Evolutionary conservation across 2,888 invertebrate genomes (phyloP).

Genomic region (Tenthredo notha): DNA sequence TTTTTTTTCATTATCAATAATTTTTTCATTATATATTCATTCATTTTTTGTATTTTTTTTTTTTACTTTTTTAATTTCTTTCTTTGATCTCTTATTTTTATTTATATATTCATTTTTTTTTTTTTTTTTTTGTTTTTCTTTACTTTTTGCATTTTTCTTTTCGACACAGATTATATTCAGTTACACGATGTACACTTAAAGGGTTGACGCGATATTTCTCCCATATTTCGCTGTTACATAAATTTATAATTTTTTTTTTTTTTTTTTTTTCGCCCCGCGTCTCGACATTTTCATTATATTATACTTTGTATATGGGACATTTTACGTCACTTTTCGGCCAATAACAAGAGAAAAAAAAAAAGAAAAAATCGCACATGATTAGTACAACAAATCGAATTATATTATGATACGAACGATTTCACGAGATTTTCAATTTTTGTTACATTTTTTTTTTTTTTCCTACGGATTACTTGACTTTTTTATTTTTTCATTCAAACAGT

Average conservation of each 20-base stretch:
- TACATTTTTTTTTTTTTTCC: too few species aligned
- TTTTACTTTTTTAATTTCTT: conserved; percentile 54
- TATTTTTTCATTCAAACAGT: too few species aligned
- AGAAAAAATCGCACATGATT: too few species aligned
- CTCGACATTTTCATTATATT: not conserved
- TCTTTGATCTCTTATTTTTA: conserved; percentile 48
- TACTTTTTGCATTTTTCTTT: conserved; percentile 50
- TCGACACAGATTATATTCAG: conserved; percentile 65
- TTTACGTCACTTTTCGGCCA: too few species aligned
- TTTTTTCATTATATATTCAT: conserved; percentile 56
- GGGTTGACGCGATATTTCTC: conserved; percentile 50
- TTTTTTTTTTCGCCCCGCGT: not conserved
- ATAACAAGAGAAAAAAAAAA: too few species aligned
- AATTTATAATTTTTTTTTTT: not conserved
- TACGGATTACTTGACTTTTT: too few species aligned
- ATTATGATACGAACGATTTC: too few species aligned
- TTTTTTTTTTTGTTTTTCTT: conserved; percentile 53
- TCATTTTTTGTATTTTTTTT: conserved; percentile 47
- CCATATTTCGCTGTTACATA: conserved; percentile 12
- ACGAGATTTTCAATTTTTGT: too few species aligned
- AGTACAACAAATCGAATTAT: too few species aligned
- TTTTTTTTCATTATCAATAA: conserved; percentile 37
- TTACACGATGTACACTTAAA: conserved; percentile 69
- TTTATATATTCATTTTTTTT: conserved; percentile 52
- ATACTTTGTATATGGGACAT: too few species aligned